Evolutionary conservation across 2,888 invertebrate genomes (phyloP), one percentile per base, ranked within the genome.

Genomic region (Chironomus riparius): DNA sequence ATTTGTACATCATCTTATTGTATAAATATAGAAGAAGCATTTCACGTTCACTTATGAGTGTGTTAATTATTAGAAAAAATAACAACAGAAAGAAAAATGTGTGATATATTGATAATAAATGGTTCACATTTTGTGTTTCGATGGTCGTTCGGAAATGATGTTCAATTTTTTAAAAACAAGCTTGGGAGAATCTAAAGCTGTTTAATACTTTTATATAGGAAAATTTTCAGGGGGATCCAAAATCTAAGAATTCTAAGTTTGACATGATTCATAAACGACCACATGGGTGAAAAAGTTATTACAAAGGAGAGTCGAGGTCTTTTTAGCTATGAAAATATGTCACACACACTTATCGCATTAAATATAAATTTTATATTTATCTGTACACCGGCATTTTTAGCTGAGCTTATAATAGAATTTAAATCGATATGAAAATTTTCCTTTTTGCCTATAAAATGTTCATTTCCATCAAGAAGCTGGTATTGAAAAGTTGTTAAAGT

Each of bases 21-120:
- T 50, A 50, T 50, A 50, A 50, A 50, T 50, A 50, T 13, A 50
- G 50, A 50, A 15, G 15, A 13, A 50, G 50, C 13, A 47, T 22
- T 68, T 74, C 47, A 74, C 74, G 65, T 68, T 18, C 47, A 48
- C 62, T 68, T 22, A 65, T 24, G 74, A 74, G 65, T 48, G 74
- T 74, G 68, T 74, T 68, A 74, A 74, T 74, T 65, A 38, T 47
- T 65, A 22, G 21, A 21, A 73, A 65, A n/a, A 73, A 65, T 5
- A 71, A 24, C 28, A 47, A 47, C 28, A 72, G 56, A 24, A 28
- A 15, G 62, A 24, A 47, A 68, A 62, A 73, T 21, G 28, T 68
- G 65, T 48, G 68, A 68, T 65, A 47, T n/a, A 68, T 68, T 74
- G 68, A 74, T 74, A 68, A 74, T 74, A 56, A 56, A 56, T 56